Evolutionary conservation across 2,888 invertebrate genomes (phyloP).

Genomic region (Anodontia alba): DNA sequence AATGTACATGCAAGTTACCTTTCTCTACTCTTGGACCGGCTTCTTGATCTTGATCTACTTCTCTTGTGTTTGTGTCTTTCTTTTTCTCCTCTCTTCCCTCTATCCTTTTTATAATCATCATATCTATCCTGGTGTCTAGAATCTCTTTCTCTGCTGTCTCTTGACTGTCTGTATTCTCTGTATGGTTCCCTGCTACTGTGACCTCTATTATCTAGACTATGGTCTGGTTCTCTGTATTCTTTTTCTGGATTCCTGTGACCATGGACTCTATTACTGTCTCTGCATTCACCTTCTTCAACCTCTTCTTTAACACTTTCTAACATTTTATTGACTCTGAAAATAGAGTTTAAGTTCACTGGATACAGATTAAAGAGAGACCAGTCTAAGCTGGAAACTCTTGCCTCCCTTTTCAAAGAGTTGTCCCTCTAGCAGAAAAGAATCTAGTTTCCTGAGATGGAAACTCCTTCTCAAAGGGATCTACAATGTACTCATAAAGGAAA

Average conservation of each 20-base stretch:
- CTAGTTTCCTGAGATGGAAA: too few species aligned
- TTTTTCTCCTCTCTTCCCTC: constrained; percentile 8
- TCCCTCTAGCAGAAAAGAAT: too few species aligned
- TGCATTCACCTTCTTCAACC: not conserved
- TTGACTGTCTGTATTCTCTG: not conserved
- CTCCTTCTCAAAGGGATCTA: too few species aligned
- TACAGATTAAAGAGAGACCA: too few species aligned
- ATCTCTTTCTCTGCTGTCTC: constrained; percentile 17
- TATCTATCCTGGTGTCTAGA: not conserved
- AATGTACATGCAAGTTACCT: too few species aligned
- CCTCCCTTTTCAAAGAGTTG: too few species aligned
- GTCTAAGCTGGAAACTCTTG: too few species aligned
- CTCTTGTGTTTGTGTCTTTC: constrained; percentile 41
- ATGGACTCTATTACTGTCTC: not conserved
- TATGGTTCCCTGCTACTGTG: not conserved
- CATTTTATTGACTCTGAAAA: constrained; percentile 1
- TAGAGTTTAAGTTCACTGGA: too few species aligned
- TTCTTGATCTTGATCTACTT: constrained; percentile 23
- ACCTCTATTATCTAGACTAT: not conserved
- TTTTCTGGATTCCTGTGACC: not conserved
- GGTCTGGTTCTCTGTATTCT: constrained; percentile 1
- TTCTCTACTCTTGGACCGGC: constrained; percentile 27
- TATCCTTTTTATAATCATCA: not conserved
- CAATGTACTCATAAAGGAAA: too few species aligned
- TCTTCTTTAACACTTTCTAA: constrained; percentile 6